A percentile compares a stretch with the other conserved stretches of the same genome.
Evolutionary conservation across 1,140 invertebrate species (phyloP).

Genomic region (Pachypeltis micranthus): DNA sequence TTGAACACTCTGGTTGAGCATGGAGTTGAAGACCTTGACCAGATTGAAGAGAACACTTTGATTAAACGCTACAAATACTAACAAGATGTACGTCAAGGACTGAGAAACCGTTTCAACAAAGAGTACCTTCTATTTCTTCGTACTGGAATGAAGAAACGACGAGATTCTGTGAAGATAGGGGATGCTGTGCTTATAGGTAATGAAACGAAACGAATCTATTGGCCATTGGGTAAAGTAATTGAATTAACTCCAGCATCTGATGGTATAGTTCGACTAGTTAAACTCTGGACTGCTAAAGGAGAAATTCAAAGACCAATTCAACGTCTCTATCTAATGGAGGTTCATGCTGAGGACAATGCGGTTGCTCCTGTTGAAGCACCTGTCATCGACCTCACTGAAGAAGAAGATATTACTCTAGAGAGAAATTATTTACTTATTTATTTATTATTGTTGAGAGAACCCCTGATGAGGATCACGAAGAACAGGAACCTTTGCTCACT

Average conservation of each 20-base stretch:
- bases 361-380: background rate
- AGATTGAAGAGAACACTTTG: background rate
- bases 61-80: background rate
- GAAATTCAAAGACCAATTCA: conserved; percentile 24
- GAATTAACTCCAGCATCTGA: conserved; percentile 25
- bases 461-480: too few species aligned
- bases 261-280: conserved; percentile 24
- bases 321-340: conserved; percentile 16
- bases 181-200: background rate
- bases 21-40: background rate
- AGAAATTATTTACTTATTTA: too few species aligned
- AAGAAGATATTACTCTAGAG: too few species aligned
- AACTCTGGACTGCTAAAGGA: conserved; percentile 23
- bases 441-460: too few species aligned
- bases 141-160: background rate
- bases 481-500: too few species aligned
- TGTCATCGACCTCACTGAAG: background rate
- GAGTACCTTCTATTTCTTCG: background rate
- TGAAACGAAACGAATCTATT: conserved; percentile 22
- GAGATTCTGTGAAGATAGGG: background rate
- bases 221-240: conserved; percentile 27
- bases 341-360: background rate
- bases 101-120: background rate
- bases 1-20: background rate
- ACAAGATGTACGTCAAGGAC: background rate